Conservation (phyloP, 2,888 invertebrate genomes). For the Ceriagrion tenellum region DNA sequence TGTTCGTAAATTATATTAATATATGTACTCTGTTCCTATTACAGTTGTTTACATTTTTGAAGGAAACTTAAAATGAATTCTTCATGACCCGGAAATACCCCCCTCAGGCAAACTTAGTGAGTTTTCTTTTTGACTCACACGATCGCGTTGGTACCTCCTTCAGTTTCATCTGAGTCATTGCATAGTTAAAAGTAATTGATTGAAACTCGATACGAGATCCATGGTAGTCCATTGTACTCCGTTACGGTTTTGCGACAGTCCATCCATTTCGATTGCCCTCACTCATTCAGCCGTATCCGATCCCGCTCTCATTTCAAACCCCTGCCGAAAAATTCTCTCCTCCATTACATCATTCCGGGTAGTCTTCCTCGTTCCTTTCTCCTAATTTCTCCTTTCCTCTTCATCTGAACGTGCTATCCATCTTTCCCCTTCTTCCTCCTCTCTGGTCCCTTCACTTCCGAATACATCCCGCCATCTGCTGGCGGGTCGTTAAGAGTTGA, state of each 20-base stretch:
- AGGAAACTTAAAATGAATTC: too few relatives aligned
- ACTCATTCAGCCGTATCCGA: neutral
- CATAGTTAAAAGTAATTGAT: too few relatives aligned
- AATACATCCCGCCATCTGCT: neutral
- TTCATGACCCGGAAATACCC: too few relatives aligned
- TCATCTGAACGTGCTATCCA: neutral
- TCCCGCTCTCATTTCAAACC: neutral
- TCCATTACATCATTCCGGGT: neutral
- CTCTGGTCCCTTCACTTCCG: neutral
- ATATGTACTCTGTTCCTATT: too few relatives aligned
- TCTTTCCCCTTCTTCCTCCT: neutral
- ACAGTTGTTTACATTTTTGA: too few relatives aligned
- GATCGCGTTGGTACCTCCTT: too few relatives aligned
- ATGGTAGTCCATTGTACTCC: neutral
- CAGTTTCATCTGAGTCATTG: too few relatives aligned
- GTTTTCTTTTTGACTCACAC: too few relatives aligned
- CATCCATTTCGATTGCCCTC: neutral
- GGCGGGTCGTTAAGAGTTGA: constrained; percentile 28
- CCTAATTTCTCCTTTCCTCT: neutral
- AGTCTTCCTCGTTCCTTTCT: neutral
- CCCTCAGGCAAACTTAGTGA: too few relatives aligned
- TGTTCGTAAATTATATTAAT: too few relatives aligned
- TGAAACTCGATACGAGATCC: too few relatives aligned
- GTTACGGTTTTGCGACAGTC: neutral
- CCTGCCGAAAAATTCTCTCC: neutral